Evolutionary conservation across 2,888 invertebrate species (phyloP).

Genomic region (Cryptus viduatorius): DNA sequence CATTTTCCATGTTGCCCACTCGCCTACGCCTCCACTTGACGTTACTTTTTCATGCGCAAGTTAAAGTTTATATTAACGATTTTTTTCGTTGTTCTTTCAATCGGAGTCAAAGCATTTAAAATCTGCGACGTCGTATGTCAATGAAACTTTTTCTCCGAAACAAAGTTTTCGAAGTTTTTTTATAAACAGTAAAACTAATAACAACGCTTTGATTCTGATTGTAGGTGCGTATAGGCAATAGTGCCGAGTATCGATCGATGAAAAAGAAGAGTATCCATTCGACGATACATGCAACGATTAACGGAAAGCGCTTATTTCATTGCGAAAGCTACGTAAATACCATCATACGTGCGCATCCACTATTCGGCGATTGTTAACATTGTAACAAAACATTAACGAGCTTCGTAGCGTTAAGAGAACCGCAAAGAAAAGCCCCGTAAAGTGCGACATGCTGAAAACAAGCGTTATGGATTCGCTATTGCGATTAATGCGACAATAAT

Average conservation of each 20-base stretch:
- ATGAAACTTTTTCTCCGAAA: not conserved
- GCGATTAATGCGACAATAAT: conserved; percentile 36
- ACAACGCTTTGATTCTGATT: conserved; percentile 32
- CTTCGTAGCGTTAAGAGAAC: conserved; percentile 21
- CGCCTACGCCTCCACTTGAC: conserved; percentile 77
- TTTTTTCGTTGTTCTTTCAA: not conserved
- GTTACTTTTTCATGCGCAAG: conserved; percentile 76
- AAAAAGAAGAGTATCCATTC: not conserved
- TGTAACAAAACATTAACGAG: conserved; percentile 5
- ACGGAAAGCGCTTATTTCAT: not conserved
- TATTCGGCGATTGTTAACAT: not conserved
- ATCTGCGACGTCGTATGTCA: not conserved
- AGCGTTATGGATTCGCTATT: conserved; percentile 14
- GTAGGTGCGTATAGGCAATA: not conserved
- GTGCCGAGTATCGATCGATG: conserved; percentile 1
- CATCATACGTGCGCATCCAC: conserved; percentile 12
- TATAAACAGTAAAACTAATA: too few species aligned
- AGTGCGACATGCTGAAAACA: conserved; percentile 70
- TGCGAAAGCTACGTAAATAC: conserved; percentile 12
- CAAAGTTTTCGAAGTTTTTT: not conserved
- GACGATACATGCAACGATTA: conserved; percentile 11
- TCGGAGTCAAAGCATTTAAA: conserved; percentile 29
- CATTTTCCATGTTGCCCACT: conserved; percentile 87
- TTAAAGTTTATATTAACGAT: conserved; percentile 24
- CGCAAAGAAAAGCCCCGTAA: conserved; percentile 14